Base-by-base conservation (phyloP, 2,113 vertebrate species). In the Tapirus terrestris region DNA sequence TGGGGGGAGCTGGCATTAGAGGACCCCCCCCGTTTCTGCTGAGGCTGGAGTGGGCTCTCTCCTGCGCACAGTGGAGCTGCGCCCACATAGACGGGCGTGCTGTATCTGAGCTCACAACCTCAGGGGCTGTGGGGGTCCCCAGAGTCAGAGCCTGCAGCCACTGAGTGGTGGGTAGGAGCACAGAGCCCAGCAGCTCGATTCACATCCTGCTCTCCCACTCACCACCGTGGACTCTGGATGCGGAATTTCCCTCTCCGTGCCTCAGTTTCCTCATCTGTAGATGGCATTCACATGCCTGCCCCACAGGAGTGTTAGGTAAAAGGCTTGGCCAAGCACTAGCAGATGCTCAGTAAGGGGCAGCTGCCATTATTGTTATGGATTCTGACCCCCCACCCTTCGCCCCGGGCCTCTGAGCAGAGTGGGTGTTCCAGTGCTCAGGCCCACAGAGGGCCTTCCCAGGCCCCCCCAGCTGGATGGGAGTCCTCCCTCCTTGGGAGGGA, bases 401-500 rank as follows among this genome's bases (percentile, higher is more conserved):
- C 33, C 21, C 5, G 2, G 39, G 20, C 77, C 68, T 68, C 67
- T 0, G 16, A 43, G n/a, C 48, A 33, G 61, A 33, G 65, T 84
- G 86, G 45, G 73, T 88, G 36, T 68, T 63, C 83, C 61, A 27
- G 89, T 51, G 14, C 79, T 65, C 9, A 10, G 89, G 53, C 60
- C 60, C 48, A 31, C 58, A 17, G 1, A 33, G 76, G 56, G 51
- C 61, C 81, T 72, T 36, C 82, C 70, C 60, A 14, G 23, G 60
- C 33, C 79, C 72, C 72, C 61, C 73, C 27, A 2, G 23, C 90
- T 86, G 73, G 48, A 63, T 36, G 73, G 45, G 60, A 84, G 85
- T 70, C 82, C 43, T 93, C 43, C 20, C 61, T 96, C 86, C 89
- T 51, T 31, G 33, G 84, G 96, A 98, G 17, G 58, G 96, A 98